Conservation (phyloP, 2,888 invertebrate genomes). For the Pandemis cinnamomeana region DNA sequence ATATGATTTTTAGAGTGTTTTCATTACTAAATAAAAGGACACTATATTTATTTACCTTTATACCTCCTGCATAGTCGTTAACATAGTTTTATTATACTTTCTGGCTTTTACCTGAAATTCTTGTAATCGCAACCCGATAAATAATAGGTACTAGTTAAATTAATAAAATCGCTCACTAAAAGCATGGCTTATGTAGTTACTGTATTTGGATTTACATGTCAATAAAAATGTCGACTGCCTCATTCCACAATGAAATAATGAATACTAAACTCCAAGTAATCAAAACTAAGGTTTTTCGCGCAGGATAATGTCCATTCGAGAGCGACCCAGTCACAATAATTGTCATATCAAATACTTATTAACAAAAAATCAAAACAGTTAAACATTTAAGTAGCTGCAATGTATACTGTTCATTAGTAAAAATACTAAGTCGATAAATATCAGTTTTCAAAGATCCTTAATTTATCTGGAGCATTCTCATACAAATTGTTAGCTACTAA, state of each 20-base stretch:
- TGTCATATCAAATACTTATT: background rate
- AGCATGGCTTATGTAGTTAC: background rate
- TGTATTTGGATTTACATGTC: background rate
- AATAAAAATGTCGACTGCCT: background rate
- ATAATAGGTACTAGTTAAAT: too few species aligned
- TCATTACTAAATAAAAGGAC: too few species aligned
- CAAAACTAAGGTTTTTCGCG: background rate
- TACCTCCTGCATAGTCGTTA: too few species aligned
- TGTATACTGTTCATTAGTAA: conserved; percentile 21
- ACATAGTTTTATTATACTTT: too few species aligned
- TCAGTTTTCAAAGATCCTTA: conserved; percentile 12
- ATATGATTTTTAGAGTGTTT: too few species aligned
- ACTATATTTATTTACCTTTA: too few species aligned
- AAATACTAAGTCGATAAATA: conserved; percentile 34
- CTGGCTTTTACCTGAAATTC: too few species aligned
- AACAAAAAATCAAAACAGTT: conserved; percentile 21
- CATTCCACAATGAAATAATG: background rate
- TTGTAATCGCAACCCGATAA: too few species aligned
- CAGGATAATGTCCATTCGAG: too few species aligned
- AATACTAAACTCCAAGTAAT: background rate
- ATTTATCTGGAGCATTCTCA: conserved; percentile 15
- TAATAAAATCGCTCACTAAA: background rate
- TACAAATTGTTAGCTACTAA: conserved; percentile 36
- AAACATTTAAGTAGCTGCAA: conserved; percentile 29
- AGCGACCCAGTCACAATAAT: background rate